Evolutionary conservation across 2,797 vertebrate species (phyloP).

Genomic region (Artibeus lituratus): DNA sequence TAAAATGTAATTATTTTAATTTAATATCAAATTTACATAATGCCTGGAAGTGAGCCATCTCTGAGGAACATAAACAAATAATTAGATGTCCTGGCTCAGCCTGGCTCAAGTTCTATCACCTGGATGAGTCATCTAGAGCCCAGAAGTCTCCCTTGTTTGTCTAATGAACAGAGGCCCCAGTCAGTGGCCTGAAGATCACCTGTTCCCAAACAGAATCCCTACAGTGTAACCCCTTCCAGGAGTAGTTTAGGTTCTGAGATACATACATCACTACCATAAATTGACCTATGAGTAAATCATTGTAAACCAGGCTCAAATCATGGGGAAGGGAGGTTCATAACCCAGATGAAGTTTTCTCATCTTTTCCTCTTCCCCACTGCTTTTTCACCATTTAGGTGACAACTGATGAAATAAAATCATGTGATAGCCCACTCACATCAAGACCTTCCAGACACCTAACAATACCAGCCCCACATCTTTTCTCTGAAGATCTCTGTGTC

Average conservation of each 20-base stretch:
- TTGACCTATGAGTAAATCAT: background rate
- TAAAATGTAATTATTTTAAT: background rate
- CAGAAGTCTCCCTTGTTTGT: background rate
- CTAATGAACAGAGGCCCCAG: background rate
- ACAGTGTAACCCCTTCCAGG: background rate
- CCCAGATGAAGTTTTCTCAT: background rate
- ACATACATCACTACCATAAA: background rate
- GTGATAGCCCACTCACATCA: background rate
- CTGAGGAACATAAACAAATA: background rate
- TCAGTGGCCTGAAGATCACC: background rate
- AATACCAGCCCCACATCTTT: background rate
- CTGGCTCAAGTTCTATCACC: background rate
- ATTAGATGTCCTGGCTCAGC: background rate
- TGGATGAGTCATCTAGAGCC: background rate
- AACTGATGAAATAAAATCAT: background rate
- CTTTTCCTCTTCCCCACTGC: background rate
- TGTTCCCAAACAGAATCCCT: background rate
- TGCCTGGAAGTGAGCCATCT: background rate
- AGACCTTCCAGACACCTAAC: background rate
- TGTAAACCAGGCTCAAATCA: background rate
- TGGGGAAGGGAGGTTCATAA: background rate
- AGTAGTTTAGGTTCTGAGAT: background rate
- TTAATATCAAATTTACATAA: background rate
- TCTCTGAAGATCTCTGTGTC: background rate
- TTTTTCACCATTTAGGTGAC: background rate